Evolutionary conservation across 1,140 invertebrate genomes (phyloP), one percentile per base, ranked within the genome.

Genomic region (Aphelinus atriplicis): DNA sequence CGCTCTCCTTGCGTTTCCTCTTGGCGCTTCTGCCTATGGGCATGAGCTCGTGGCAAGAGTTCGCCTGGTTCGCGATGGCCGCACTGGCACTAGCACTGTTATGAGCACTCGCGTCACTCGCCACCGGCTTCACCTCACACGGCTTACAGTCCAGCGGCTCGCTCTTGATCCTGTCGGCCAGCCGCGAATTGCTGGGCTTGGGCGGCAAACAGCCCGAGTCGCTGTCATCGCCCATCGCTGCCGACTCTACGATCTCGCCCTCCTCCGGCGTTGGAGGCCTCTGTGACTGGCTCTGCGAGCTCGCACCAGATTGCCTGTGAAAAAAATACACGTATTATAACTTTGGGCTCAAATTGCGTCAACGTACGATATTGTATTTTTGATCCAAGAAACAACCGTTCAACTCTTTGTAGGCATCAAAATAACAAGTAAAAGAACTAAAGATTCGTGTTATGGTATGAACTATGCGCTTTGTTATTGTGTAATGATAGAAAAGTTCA

Each of bases 1-100:
- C 85, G 79, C 89, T 90, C 57, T 86, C 83, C 75, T 86, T 88
- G 79, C 89, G 83, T 87, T 90, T 90, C 69, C 89, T 83, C 78
- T 89, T 90, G 58, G 78, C 57, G 46, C 69, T 64, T 26, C 64
- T 67, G 70, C 57, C 66, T 67, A 67, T 76, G 67, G 65, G 77
- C 69, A 43, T 74, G 48, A 77, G 62, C 10, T 75, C 61, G 47
- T 26, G 26, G 26, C 67, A 64, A 26, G 46, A 51, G 61, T 68
- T 73, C 50, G 62, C 78, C 55, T 76, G 26, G 46, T 56, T 47
- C 47, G 56, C 60, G 51, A n/a, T 50, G 68, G 57, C 80, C 76
- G 48, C 74, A 64, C 58, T 61, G 42, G 50, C 65, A 67, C 76
- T 71, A 64, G 57, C 47, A 5, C 6, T 6, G 3, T 9, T 47